Evolutionary conservation across 2,888 invertebrate species (phyloP).

Genomic region (Hoplodrina blanda): DNA sequence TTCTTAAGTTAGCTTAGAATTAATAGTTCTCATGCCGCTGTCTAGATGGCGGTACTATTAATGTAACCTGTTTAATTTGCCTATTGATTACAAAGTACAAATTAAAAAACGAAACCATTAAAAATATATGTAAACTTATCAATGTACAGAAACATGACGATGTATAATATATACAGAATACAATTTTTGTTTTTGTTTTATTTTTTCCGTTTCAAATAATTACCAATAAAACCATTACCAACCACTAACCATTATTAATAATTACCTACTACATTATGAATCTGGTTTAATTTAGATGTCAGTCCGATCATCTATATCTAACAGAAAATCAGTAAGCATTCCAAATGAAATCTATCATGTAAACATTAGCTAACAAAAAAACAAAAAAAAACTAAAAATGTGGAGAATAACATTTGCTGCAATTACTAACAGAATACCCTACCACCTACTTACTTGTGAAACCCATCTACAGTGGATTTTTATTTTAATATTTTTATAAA

Average conservation of each 20-base stretch:
- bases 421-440: too few species aligned
- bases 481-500: neutral
- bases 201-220: neutral
- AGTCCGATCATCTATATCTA: too few species aligned
- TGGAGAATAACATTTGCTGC: too few species aligned
- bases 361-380: too few species aligned
- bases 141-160: neutral
- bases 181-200: neutral
- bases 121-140: neutral
- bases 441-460: neutral
- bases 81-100: neutral
- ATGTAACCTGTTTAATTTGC: neutral
- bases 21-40: conserved; percentile 11
- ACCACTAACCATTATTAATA: too few species aligned
- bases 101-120: neutral
- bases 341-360: too few species aligned
- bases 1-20: neutral
- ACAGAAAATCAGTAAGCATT: too few species aligned
- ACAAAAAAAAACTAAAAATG: too few species aligned
- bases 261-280: too few species aligned
- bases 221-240: too few species aligned
- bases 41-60: conserved; percentile 19
- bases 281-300: too few species aligned
- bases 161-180: neutral
- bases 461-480: neutral